Conservation (phyloP, 2,888 invertebrate genomes). For the Tipula vernalis region DNA sequence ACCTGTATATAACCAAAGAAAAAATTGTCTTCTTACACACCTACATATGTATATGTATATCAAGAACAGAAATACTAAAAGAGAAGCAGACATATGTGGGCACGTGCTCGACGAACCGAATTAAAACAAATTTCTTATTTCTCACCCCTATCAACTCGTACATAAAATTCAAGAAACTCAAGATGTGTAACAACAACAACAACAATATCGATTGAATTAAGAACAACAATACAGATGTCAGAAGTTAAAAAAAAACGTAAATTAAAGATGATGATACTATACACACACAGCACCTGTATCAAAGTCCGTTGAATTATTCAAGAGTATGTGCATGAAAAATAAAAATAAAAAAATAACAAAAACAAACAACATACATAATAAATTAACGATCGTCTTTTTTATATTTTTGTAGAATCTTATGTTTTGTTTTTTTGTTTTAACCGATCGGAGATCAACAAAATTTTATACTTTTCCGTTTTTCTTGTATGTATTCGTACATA, state of each 20-base stretch:
- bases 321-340: neutral
- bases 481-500: neutral
- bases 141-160: neutral
- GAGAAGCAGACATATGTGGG: neutral
- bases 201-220: neutral
- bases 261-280: neutral
- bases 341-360: neutral
- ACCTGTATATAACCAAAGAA: neutral
- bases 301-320: slow-evolving; percentile 4
- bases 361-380: neutral
- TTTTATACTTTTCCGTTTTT: neutral
- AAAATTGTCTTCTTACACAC: neutral
- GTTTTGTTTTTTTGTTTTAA: neutral
- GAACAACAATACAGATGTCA: neutral
- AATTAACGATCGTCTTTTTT: neutral
- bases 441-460: neutral
- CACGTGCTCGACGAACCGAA: neutral
- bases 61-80: too few species aligned
- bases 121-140: neutral
- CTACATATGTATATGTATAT: neutral
- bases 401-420: neutral
- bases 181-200: neutral
- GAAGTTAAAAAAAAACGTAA: neutral
- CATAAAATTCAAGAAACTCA: neutral
- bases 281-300: neutral